Conservation (phyloP, 2,113 vertebrate species). For the Hystrix brachyura region DNA sequence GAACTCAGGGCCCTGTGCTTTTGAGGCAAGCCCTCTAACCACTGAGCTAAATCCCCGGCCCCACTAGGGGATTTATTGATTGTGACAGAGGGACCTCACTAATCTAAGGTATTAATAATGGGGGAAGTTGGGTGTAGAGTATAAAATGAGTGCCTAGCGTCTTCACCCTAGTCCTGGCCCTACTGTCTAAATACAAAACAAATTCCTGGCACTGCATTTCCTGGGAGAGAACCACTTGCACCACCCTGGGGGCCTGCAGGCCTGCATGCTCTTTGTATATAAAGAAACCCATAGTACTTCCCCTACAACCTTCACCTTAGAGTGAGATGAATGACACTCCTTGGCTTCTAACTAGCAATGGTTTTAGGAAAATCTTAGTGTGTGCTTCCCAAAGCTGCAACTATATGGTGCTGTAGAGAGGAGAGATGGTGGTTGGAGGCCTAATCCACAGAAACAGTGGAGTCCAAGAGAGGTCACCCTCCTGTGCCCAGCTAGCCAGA, state of each 20-base stretch:
- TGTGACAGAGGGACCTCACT: background rate
- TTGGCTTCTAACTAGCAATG: slow-evolving; percentile 40
- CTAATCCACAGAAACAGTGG: background rate
- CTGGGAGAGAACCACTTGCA: background rate
- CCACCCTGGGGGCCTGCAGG: background rate
- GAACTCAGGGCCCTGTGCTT: too few relatives aligned
- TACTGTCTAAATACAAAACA: background rate
- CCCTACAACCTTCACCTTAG: background rate
- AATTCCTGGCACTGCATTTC: background rate
- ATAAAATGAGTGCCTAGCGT: background rate
- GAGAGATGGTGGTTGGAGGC: background rate
- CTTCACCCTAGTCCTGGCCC: background rate
- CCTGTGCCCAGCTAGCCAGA: background rate
- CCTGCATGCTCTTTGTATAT: background rate
- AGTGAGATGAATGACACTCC: background rate
- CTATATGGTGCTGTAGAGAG: background rate
- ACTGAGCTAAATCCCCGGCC: too few relatives aligned
- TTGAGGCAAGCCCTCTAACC: too few relatives aligned
- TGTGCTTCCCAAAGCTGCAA: background rate
- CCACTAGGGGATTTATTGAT: background rate
- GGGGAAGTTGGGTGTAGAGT: background rate
- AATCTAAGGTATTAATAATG: slow-evolving; percentile 22
- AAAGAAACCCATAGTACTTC: background rate
- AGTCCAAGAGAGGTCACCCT: background rate
- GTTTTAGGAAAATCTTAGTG: background rate